Evolutionary conservation across 1,140 invertebrate genomes (phyloP), one percentile per base, ranked within the genome.

Genomic region (Tetraneura akinire): DNA sequence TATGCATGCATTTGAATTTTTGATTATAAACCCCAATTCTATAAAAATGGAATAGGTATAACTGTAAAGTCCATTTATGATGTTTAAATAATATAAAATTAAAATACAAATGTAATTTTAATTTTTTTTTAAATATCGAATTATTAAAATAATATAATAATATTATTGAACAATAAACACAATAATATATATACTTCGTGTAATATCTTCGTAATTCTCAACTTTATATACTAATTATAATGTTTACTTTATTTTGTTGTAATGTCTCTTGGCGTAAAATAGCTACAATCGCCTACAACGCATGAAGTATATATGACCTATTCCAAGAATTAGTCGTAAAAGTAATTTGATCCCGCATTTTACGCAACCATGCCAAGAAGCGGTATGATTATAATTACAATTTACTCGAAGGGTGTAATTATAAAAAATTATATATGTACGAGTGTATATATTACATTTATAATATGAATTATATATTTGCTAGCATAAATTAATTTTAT

Each of bases 271-370:
- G 68, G 68, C 68, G 68, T 29, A 51, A 42, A 62, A 78, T 55
- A 78, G 74, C 55, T 78, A 55, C 23, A 32, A 60, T 76, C 74
- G 74, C 74, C 74, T 37, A 78, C 74, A 42, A 55, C 3, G 37
- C 21, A 26, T 60, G 21, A 55, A 29, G 73, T 29, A 16, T 55
- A 37, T 60, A 71, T 62, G 74, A 78, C 74, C 55, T 62, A 55
- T 78, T 78, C 74, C 74, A 78, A 78, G 62, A 78, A 78, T 78
- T 55, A 78, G 32, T 78, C 73, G 29, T 51, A 8, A 37, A 37
- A 78, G 74, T 78, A 78, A 78, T 78, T 78, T 62, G 74, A 78
- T 78, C 55, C 21, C 37, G 74, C 47, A 37, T 76, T 76, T 76
- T 37, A 14, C 18, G 37, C 5, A 4, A 45, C 37, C 32, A 60